These are phyloP conservation scores for Sciurus vulgaris DNA, from an alignment of 2,797 vertebrate genomes.

Conservation along the genomic window DNA sequence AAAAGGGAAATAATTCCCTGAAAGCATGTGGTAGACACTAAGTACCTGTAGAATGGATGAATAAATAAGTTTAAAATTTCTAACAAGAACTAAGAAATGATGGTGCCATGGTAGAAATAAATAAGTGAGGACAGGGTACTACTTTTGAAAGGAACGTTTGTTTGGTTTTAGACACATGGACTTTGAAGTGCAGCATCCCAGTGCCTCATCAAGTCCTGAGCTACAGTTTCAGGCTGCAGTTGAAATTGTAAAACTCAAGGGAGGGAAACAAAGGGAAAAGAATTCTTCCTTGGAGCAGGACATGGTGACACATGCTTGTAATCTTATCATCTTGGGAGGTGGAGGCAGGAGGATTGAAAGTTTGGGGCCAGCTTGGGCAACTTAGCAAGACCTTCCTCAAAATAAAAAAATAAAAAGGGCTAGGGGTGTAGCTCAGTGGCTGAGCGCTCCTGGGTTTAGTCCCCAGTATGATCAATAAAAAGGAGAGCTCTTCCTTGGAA, in stretches of 20 bases:
- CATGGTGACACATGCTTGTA: too few species aligned
- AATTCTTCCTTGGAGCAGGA: too few species aligned
- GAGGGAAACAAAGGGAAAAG: too few species aligned
- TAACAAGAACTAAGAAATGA: neutral
- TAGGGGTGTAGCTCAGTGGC: too few species aligned
- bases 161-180: constrained; percentile 49
- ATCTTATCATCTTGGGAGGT: too few species aligned
- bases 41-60: neutral
- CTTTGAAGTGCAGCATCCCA: neutral
- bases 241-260: neutral
- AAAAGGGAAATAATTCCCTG: neutral
- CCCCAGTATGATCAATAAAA: neutral
- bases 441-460: too few species aligned
- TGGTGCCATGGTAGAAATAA: neutral
- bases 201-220: neutral
- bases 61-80: constrained; percentile 1
- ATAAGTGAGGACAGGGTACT: neutral
- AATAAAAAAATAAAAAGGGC: neutral
- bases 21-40: neutral
- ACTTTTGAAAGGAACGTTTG: constrained; percentile 15
- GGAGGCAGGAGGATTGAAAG: too few species aligned
- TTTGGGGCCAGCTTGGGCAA: too few species aligned
- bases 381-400: too few species aligned
- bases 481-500: neutral
- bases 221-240: neutral